Evolutionary conservation across 1,140 invertebrate genomes (phyloP).

Genomic region (Drosophila parvula): DNA sequence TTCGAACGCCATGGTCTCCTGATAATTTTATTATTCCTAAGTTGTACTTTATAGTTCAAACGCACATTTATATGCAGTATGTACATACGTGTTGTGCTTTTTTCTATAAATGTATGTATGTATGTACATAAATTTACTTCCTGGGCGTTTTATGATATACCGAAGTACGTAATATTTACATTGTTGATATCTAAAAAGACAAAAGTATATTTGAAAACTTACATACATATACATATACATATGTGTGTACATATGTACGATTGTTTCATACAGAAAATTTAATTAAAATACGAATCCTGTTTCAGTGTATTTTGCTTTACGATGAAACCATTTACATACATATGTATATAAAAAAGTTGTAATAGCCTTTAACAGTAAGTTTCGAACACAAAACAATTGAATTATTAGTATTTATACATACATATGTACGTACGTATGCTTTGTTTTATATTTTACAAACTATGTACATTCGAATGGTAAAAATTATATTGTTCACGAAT

Average conservation of each 20-base stretch:
- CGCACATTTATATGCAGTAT: background rate
- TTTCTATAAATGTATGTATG: background rate
- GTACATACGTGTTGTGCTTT: too few relatives aligned
- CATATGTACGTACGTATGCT: background rate
- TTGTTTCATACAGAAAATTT: background rate
- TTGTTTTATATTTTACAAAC: background rate
- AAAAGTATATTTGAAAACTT: slow-evolving; percentile 6
- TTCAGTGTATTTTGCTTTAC: background rate
- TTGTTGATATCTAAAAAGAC: background rate
- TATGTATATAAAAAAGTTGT: background rate
- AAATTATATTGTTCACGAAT: background rate
- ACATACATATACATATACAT: background rate
- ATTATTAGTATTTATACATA: slow-evolving; percentile 75
- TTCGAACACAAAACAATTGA: background rate
- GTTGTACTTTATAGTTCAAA: slow-evolving; percentile 3
- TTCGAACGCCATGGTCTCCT: slow-evolving; percentile 65
- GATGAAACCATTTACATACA: background rate
- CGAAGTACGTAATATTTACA: slow-evolving; percentile 84
- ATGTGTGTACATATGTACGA: background rate
- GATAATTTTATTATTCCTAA: background rate
- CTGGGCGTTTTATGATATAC: slow-evolving; percentile 60
- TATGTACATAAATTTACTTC: background rate
- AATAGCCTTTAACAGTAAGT: background rate
- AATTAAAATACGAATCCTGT: background rate
- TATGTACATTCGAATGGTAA: background rate